Evolutionary conservation across 2,797 vertebrate genomes (phyloP), one percentile per base, ranked within the genome.

Genomic region (Sphenopsis melanotis): DNA sequence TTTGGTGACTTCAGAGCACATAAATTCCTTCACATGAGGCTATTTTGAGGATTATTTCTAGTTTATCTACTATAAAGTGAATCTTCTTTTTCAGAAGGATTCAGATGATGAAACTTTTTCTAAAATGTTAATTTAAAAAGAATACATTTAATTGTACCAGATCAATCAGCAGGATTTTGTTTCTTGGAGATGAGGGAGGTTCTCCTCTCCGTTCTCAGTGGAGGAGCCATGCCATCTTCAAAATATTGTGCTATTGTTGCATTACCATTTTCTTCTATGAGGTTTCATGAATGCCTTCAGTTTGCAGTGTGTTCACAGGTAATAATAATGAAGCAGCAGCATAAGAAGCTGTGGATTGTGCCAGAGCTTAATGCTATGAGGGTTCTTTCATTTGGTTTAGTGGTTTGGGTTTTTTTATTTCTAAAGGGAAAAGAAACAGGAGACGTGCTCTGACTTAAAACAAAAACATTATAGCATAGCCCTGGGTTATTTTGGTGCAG

Each of bases 401-500:
- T 42, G 37, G 9, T 47, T 77, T 65, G 18, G 2, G 2, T 9
- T 19, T 39, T 75, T 36, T 82, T 69, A 49, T 87, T 89, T 71
- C 77, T 74, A 11, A 75, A 64, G 57, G 29, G 10, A 21, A 16
- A 78, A 77, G 75, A 63, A 81, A 83, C 36, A n/a, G 34, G 60
- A 68, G 56, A 66, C 10, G 81, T 75, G 34, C 34, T 91, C 52
- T 85, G 93, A 77, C 64, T 95, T 90, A 30, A 78, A 94, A 64
- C 71, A 88, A 69, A 92, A 89, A 36, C 30, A 42, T 92, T 90
- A 75, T 36, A 78, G 61, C 60, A 9, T 83, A 91, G 84, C 91
- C 61, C 24, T 52, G 72, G 91, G 89, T 92, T 96, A 90, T 94
- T 84, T 90, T 88, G 85, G 80, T 95, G 61, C 65, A 52, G 72